A percentile compares a stretch with the other conserved stretches of the same genome.
These are phyloP conservation scores for Lasioglossum pauxillum DNA, from an alignment of 2,888 invertebrate genomes.

Conservation along the genomic window DNA sequence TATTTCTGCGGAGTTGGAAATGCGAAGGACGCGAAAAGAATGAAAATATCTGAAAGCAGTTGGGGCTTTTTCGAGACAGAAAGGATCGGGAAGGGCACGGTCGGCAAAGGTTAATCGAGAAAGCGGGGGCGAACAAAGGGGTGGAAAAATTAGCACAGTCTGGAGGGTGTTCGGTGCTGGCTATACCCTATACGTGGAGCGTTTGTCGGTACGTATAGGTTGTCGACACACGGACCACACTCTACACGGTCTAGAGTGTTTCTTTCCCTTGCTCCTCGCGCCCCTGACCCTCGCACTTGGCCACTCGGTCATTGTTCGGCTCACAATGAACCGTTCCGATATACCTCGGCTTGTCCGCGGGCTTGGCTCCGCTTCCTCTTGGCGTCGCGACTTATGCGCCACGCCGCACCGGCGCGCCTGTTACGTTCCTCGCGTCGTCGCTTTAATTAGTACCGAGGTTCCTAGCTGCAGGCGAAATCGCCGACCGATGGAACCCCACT, in stretches of 20 bases:
- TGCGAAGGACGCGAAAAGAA: neutral
- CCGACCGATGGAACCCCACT: neutral
- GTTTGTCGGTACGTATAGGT: neutral
- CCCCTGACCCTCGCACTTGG: constrained; percentile 73
- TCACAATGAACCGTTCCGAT: constrained; percentile 73
- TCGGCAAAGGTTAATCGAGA: neutral
- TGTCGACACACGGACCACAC: neutral
- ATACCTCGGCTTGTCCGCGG: constrained; percentile 44
- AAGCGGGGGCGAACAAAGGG: neutral
- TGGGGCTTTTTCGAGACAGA: neutral
- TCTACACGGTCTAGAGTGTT: constrained; percentile 53
- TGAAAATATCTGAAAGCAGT: neutral
- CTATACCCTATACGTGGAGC: neutral
- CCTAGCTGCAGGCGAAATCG: constrained; percentile 27
- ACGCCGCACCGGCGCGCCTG: neutral
- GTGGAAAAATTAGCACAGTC: constrained; percentile 10
- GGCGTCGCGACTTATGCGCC: constrained; percentile 26
- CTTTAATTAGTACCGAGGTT: constrained; percentile 64
- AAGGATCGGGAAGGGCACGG: neutral
- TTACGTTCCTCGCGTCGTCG: constrained; percentile 32
- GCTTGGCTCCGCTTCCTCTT: constrained; percentile 27
- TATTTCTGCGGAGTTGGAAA: neutral
- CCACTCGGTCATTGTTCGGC: constrained; percentile 73
- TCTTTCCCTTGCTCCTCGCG: constrained; percentile 48
- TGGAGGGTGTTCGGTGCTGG: neutral